Base-by-base conservation (phyloP, 2,113 vertebrate genomes). In the Glaucomys volans region DNA sequence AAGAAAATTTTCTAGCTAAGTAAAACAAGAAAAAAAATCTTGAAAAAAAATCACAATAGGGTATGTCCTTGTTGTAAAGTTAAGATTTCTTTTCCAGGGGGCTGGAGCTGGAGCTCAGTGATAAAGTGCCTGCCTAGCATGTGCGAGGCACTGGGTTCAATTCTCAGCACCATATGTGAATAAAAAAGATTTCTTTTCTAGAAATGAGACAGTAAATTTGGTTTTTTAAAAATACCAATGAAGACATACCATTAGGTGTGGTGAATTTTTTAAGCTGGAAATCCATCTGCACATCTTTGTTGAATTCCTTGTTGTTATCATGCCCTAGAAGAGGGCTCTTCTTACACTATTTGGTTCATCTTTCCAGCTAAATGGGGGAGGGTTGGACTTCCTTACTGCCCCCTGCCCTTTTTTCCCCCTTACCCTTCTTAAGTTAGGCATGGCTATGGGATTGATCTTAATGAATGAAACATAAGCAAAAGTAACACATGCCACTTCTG, bases 251-350 rank as follows among this genome's bases (percentile, higher is more conserved):
- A n/a, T 24, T 75, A 83, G 67, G 4, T 5, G 2, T 64, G 14
- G 13, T 83, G 90, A 95, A 82, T 67, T 95, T 93, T 97, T 97
- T 94, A 96, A 87, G 80, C 59, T 90, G 66, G 94, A 30, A 54
- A 37, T 40, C 64, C 44, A 40, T 81, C 69, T 7, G 47, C 54
- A 44, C 50, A 76, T 11, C 37, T 94, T 40, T 97, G 35, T 77
- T 89, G 52, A 62, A 57, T 91, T 94, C 85, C 86, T 77, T 96
- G 87, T 85, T 87, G 96, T 64, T 75, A 84, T 82, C 71, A 90
- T 1, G 2, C 64, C 30, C 44, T 22, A 22, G n/a, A 75, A 90
- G 13, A 95, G 90, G 14, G 52, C 13, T 77, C 47, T 87, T 90
- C 18, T 20, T 26, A 26, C 2, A n/a, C 42, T 77, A 42, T 82